Base-by-base conservation (phyloP, 2,888 invertebrate species). In the Pollenia griseotomentosa region DNA sequence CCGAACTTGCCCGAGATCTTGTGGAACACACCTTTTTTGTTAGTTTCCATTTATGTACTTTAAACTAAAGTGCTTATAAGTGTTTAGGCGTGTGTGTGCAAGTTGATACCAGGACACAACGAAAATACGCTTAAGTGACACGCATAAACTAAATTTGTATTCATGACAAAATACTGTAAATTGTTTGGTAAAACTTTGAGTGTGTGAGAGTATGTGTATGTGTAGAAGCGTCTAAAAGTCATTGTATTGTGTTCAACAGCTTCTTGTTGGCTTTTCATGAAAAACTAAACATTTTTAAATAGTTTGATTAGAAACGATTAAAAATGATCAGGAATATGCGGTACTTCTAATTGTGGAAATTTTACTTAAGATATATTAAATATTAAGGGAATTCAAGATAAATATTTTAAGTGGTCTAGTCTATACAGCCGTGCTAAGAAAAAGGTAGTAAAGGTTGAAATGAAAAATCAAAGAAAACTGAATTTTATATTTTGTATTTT, bases 141-240 rank as follows among this genome's bases (percentile, higher is more conserved):
- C 33, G 84, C 73, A 79, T 71, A 71, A 83, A 83, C 78, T 46
- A 51, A 78, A 65, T 84, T 73, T 59, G 59, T 66, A 73, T 84
- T 84, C 83, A 79, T 73, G 59, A 66, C 53, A 79, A 66, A 61
- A 48, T 61, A 59, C 40, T 23, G 16, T 5, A 10, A 23, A 57
- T 8, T 19, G 9, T 57, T 11, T 14, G 12, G 57, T 23, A 33
- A 23, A 16, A 63, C 42, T 63, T 16, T 63, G 1, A 2, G 2
- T 5, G 46, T 46, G 5, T 7, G 63, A 10, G 42, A 5, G 10
- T 44, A 5, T 46, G 6, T 44, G 51, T 10, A 2, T 70, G 68
- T 16, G 14, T 1, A 19, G 11, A n/a, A 19, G 19, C 33, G 23
- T 7, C 42, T 33, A 14, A 23, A 46, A 8, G 11, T 19, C 10